Evolutionary conservation across 2,113 vertebrate species (phyloP), one percentile per base, ranked within the genome.

Genomic region (Rhinolophus sinicus): DNA sequence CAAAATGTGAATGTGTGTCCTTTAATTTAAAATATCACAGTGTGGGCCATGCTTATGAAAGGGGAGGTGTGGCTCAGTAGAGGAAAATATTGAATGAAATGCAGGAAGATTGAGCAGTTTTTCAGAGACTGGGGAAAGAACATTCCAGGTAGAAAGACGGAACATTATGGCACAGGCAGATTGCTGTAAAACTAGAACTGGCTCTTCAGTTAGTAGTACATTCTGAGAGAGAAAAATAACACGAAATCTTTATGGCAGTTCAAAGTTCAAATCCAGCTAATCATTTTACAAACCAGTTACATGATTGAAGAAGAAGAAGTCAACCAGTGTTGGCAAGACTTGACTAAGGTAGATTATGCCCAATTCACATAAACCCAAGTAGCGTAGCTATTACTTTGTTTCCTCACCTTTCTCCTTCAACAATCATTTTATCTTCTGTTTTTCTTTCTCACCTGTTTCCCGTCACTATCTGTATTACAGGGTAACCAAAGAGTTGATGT

Each of bases 231-330:
- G 22, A 38, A 69, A 78, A 72, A 72, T 52, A 60, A 30, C 64
- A 33, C 75, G 58, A 91, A 64, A 50, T 83, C 30, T 88, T 88
- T 73, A 73, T 70, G 77, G 30, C 21, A 85, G 58, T 72, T 80
- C 58, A 81, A 67, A 85, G 93, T 64, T 95, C 50, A 88, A 24
- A 28, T 54, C 19, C 38, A 47, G 82, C 78, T 84, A 65, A 69
- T 93, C n/a, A 80, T 72, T 95, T 69, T 56, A 88, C 24, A 92
- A 80, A 62, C 47, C 30, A 64, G 62, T 83, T 72, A 52, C 54
- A 58, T 52, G 18, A 60, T 35, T 60, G 64, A 86, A 82, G 44
- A 72, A 35, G 22, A 30, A 88, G 12, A 11, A 58, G 30, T 72
- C 70, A 33, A 40, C n/a, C 2, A 16, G 9, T 35, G 7, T 60